Evolutionary conservation across 2,888 invertebrate species (phyloP), one percentile per base, ranked within the genome.

Genomic region (Psylliodes chrysocephalus): DNA sequence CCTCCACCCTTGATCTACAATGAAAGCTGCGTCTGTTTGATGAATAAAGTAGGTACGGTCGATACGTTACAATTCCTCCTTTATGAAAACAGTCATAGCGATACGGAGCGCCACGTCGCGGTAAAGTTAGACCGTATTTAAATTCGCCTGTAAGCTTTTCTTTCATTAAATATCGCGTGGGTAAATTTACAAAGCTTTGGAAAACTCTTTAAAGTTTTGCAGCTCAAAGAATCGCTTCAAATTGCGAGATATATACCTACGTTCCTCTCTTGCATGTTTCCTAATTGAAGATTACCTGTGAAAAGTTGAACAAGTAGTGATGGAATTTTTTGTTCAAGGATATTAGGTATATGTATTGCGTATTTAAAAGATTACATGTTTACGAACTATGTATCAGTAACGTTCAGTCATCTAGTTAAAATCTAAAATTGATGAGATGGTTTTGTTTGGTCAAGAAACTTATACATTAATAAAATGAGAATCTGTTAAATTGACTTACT

Each of bases 171-270:
- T 30, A 49, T 49, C 49, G 49, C 49, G 28, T 19, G 12, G 49
- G 49, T 49, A 49, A 49, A 35, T 52, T 52, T 38, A 52, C 52
- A 52, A 52, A 52, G 52, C 52, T 35, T 52, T 38, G 52, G 35
- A 38, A 52, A 52, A 52, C 19, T 35, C 52, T 52, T 52, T 52
- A 52, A 52, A 52, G 35, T 52, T 52, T n/a, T n/a, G n/a, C 19
- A 8, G 33, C 35, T 52, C 52, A 52, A 52, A 52, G 52, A 52
- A 38, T 19, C 38, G 52, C 14, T 1, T 52, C 35, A 38, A 52
- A 52, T 52, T 52, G 52, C 17, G 52, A 52, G 52, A 52, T 35
- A 52, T 52, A 51, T 18, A 51, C n/a, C n/a, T n/a, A n/a, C 35
- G 33, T 52, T 47, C 18, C 47, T 19, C 14, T 47, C 28, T 28